Conservation (phyloP, 1,140 invertebrate species). For the Phortica variegata region DNA sequence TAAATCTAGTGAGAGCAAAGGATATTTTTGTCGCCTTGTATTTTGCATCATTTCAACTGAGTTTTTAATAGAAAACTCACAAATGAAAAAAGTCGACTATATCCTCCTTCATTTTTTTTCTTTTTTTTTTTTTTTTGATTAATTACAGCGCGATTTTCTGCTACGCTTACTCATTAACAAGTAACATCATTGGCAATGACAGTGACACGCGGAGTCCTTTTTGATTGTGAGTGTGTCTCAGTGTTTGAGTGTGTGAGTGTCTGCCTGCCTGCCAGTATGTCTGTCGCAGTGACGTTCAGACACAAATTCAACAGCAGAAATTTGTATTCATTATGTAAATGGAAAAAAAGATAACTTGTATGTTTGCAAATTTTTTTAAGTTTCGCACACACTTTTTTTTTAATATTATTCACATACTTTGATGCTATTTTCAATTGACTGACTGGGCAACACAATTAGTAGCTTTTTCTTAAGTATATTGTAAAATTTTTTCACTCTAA, state of each 20-base stretch:
- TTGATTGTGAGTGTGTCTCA: too few species aligned
- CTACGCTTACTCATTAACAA: too few species aligned
- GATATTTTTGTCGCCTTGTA: too few species aligned
- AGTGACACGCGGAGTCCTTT: conserved; percentile 35
- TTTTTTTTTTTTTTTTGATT: conserved; percentile 40
- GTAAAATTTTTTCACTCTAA: conserved; percentile 40
- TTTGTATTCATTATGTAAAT: conserved; percentile 35
- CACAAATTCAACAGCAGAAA: conserved; percentile 9
- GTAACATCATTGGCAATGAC: conserved; percentile 48
- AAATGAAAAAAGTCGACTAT: too few species aligned
- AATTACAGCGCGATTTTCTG: conserved; percentile 16
- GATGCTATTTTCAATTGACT: conserved; percentile 21
- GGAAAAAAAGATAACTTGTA: conserved; percentile 6
- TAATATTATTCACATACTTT: too few species aligned
- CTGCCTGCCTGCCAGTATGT: too few species aligned
- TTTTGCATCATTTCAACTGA: too few species aligned
- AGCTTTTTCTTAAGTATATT: conserved; percentile 18
- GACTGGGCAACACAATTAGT: conserved; percentile 24
- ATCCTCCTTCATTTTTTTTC: too few species aligned
- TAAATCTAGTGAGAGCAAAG: too few species aligned
- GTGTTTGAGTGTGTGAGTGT: too few species aligned
- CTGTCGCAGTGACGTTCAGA: conserved; percentile 5
- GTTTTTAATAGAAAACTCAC: too few species aligned
- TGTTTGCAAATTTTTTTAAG: conserved; percentile 12
- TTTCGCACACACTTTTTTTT: too few species aligned